Base-by-base conservation (phyloP, 92 coral and sea anemone species). In the Parazoanthus atlanticus region DNA sequence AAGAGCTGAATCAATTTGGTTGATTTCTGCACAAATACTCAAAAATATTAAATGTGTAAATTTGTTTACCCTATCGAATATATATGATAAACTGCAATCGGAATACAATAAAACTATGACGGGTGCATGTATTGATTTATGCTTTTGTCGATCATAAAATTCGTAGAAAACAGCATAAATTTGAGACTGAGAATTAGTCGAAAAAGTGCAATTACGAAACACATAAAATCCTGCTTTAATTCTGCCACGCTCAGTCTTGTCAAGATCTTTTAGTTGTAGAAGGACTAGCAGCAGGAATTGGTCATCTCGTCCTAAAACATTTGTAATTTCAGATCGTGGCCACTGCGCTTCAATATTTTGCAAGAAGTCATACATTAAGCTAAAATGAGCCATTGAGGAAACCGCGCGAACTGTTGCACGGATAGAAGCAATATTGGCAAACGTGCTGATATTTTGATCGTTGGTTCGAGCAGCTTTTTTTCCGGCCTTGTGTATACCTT, bases 61-160 rank as follows among this genome's bases (percentile, higher is more conserved):
- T 74, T 33, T 75, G 79, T 75, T 36, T 75, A 34, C 79, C 31
- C 26, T 74, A 33, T 30, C n/a, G 78, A 32, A 34, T 32, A 74
- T 32, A 72, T 69, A 30, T 31, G 76, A 72, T 72, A 38, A 69
- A 26, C 74, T n/a, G 21, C 30, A 34, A 74, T 74, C 7, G 46
- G 23, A 33, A 21, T 7, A 36, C n/a, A 73, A 32, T 15, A 17
- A 43, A 8, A 31, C 31, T 16, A 32, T 73, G 77, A 32, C 36
- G 36, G 49, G 26, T 41, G 7, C 12, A 34, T 75, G 49, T 36
- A 36, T 75, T 38, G 25, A 75, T 74, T 74, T 21, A 16, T 16
- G 46, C 78, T 4, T 21, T 19, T 19, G 78, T 34, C 41, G 11
- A n/a, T 32, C 46, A 16, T 36, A 36, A 75, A 12, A 36, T 36